Percentiles rank a stretch among this genome's conserved stretches.
phyloP scores from a whole-genome alignment of 1,140 invertebrate species.

The Hetaerina americana region DNA sequence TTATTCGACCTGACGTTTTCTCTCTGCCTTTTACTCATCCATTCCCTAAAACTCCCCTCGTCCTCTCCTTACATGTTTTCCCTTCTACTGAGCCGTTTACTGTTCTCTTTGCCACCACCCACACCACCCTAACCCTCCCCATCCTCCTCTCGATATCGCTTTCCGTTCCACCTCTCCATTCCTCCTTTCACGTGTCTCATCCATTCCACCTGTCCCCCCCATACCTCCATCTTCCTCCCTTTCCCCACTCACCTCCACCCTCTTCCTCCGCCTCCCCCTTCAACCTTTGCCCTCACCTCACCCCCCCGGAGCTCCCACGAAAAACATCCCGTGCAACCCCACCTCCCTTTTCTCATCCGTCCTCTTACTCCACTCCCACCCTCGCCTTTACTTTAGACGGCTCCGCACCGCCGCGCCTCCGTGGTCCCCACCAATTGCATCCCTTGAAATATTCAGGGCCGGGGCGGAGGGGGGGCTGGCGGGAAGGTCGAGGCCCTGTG shows the following conservation, averaged over 20 bases:
- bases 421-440: background rate
- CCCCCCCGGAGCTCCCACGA: background rate
- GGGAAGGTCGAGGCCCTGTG: background rate
- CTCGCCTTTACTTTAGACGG: no score
- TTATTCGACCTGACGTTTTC: no score
- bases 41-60: no score
- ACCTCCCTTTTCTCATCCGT: no score
- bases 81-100: no score
- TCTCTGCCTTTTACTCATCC: no score
- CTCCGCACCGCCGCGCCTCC: background rate
- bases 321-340: background rate
- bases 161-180: background rate
- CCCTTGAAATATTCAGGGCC: background rate
- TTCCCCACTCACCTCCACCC: background rate
- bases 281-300: background rate
- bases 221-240: background rate
- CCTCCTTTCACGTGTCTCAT: background rate
- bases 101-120: no score
- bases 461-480: background rate
- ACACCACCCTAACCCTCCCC: no score
- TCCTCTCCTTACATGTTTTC: no score
- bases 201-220: background rate
- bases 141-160: no score
- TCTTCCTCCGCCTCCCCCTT: background rate
- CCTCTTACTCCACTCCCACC: no score